Percentiles rank a stretch among this genome's conserved stretches.
These are phyloP conservation scores for Eupithecia centaureata DNA, from an alignment of 2,888 invertebrate species.

Conservation along the genomic window DNA sequence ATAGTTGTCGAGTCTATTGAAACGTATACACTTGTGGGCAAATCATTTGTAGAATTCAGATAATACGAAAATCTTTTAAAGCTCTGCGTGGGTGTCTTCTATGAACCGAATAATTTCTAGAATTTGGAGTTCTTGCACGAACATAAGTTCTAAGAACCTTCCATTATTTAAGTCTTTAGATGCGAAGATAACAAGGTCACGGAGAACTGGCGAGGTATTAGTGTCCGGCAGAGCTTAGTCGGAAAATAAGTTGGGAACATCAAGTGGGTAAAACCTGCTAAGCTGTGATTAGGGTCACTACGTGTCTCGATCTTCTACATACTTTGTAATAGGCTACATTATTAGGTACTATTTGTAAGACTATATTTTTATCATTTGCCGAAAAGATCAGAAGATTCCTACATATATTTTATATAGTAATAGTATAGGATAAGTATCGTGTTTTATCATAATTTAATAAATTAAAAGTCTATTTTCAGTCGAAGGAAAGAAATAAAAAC, in stretches of 20 bases:
- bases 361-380: not conserved
- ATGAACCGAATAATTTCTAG: not conserved
- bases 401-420: not conserved
- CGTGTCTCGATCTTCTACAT: conserved; percentile 17
- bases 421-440: too few relatives aligned
- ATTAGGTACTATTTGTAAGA: too few relatives aligned
- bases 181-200: conserved; percentile 29
- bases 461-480: not conserved
- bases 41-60: too few relatives aligned
- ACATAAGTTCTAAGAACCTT: not conserved
- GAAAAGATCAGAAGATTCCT: not conserved
- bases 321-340: not conserved
- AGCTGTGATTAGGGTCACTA: conserved; percentile 33
- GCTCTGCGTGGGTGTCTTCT: too few relatives aligned
- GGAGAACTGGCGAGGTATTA: conserved; percentile 24
- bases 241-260: conserved; percentile 34
- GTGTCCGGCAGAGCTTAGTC: conserved; percentile 31
- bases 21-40: too few relatives aligned
- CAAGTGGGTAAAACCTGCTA: conserved; percentile 31
- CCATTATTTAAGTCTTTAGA: conserved; percentile 13
- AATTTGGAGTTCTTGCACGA: not conserved
- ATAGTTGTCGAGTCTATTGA: too few relatives aligned
- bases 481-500: not conserved
- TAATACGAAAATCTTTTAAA: too few relatives aligned
- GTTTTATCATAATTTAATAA: not conserved